Conservation (phyloP, 2,113 vertebrate genomes). For the Pseudopipra pipra region DNA sequence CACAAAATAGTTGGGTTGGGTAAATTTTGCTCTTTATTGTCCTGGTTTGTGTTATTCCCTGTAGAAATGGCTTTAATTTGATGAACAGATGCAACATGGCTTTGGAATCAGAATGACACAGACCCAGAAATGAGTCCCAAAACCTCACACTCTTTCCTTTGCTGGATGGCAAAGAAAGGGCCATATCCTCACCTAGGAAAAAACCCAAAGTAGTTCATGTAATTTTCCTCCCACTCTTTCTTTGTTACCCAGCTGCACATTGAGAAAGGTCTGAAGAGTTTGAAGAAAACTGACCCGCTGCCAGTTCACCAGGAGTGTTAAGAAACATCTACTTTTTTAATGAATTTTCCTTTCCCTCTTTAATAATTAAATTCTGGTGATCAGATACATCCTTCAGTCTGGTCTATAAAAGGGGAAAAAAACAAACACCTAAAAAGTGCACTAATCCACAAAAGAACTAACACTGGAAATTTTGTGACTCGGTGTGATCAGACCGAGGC, state of each 20-base stretch:
- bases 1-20: neutral
- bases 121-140: neutral
- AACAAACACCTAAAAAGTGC: too few species aligned
- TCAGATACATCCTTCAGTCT: neutral
- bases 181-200: neutral
- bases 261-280: neutral
- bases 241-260: neutral
- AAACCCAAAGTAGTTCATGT: neutral
- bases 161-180: neutral
- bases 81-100: neutral
- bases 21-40: neutral
- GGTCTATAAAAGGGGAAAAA: neutral
- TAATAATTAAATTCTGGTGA: neutral
- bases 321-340: neutral
- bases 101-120: neutral
- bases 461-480: neutral
- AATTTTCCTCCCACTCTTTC: neutral
- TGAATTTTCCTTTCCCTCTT: neutral
- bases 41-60: neutral
- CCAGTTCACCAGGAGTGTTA: neutral
- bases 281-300: neutral
- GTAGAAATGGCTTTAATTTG: neutral
- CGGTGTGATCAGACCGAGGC: neutral
- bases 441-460: neutral
- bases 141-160: neutral